Conservation (phyloP, 2,113 vertebrate genomes). For the Atlantisia rogersi region DNA sequence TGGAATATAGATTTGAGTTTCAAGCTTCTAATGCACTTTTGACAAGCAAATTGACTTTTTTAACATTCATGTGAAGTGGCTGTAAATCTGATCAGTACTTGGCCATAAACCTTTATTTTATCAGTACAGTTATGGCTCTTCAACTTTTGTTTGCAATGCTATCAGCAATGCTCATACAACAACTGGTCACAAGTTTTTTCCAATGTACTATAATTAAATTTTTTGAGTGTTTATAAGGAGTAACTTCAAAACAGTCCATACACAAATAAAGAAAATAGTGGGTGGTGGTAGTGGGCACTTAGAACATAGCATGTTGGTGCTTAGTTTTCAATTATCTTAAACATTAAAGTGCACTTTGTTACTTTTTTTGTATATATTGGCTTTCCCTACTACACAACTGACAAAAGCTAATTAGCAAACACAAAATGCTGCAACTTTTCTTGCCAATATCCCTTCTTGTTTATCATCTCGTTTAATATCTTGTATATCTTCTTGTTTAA, state of each 20-base stretch:
- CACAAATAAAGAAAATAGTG: not conserved
- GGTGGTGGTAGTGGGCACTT: not conserved
- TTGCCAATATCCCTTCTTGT: not conserved
- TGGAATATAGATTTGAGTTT: not conserved
- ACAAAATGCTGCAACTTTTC: not conserved
- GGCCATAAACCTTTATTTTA: not conserved
- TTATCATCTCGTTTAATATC: too few species aligned
- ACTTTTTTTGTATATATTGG: not conserved
- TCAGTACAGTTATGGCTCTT: not conserved
- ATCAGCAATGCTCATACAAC: rapidly evolving
- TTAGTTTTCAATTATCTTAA: not conserved
- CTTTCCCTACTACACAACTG: not conserved
- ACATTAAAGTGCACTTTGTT: not conserved
- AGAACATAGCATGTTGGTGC: rapidly evolving
- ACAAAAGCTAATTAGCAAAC: not conserved
- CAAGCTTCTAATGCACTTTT: not conserved
- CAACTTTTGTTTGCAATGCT: too few species aligned
- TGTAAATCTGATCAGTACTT: not conserved
- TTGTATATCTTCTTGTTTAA: not conserved
- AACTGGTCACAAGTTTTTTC: not conserved
- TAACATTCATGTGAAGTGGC: not conserved
- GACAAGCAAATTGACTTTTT: not conserved
- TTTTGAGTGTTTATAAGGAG: not conserved
- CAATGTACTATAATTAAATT: not conserved
- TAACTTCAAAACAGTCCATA: not conserved